These are phyloP conservation scores for Arge pagana DNA, from an alignment of 2,888 invertebrate genomes.

Conservation along the genomic window DNA sequence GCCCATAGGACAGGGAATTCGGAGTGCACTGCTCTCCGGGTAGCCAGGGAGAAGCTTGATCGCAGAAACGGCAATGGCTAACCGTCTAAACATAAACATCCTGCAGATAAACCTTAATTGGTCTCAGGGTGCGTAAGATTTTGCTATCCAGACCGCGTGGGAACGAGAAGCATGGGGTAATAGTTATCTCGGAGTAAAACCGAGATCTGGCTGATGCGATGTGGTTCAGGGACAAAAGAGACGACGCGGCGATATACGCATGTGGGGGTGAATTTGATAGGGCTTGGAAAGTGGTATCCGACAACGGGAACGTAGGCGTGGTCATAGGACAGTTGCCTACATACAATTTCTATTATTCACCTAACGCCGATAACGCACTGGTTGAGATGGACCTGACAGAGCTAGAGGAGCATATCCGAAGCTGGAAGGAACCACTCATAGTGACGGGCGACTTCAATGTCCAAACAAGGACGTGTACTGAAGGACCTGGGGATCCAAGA, in stretches of 20 bases:
- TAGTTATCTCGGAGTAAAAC: conserved; percentile 32
- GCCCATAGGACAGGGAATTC: conserved; percentile 2
- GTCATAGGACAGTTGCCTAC: conserved; percentile 3
- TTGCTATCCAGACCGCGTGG: conserved; percentile 18
- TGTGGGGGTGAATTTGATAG: conserved; percentile 2
- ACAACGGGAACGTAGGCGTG: conserved; percentile 22
- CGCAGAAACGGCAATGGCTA: background rate
- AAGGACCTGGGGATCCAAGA: too few species aligned
- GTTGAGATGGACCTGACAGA: conserved; percentile 10
- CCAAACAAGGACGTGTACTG: too few species aligned
- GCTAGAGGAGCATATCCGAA: background rate
- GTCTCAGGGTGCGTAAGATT: conserved; percentile 18
- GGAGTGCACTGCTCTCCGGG: conserved; percentile 14
- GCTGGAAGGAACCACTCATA: background rate
- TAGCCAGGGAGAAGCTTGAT: too few species aligned
- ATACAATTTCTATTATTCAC: conserved; percentile 17
- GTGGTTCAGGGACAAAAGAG: conserved; percentile 22
- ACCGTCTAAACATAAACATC: too few species aligned
- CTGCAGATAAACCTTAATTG: conserved; percentile 30
- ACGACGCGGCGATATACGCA: conserved; percentile 26
- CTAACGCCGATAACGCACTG: conserved; percentile 21
- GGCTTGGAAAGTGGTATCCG: conserved; percentile 1
- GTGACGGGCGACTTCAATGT: too few species aligned
- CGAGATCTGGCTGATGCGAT: background rate
- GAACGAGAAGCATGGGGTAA: conserved; percentile 22